Conservation (phyloP, 2,888 invertebrate species). For the Muschampia plurimacula region DNA sequence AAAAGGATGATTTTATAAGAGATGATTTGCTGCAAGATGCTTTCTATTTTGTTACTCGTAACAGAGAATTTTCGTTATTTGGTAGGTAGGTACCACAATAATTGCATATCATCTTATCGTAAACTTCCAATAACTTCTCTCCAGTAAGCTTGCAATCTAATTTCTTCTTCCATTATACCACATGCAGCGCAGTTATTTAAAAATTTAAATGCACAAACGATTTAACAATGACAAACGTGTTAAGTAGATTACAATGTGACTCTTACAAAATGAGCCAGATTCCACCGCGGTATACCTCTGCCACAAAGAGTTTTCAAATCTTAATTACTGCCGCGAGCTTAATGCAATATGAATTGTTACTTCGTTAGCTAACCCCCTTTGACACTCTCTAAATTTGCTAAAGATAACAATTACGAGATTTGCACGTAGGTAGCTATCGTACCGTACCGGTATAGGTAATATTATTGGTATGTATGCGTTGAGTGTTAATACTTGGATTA, state of each 20-base stretch:
- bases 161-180: too few relatives aligned
- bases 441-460: background rate
- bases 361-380: constrained; percentile 49
- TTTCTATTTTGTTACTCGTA: too few relatives aligned
- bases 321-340: constrained; percentile 78
- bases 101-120: too few relatives aligned
- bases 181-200: background rate
- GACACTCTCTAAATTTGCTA: constrained; percentile 40
- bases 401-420: constrained; percentile 26
- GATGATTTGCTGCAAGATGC: too few relatives aligned
- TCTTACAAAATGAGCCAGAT: constrained; percentile 32
- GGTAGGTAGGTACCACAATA: too few relatives aligned
- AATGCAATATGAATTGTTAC: constrained; percentile 67
- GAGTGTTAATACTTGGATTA: background rate
- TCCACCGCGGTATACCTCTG: constrained; percentile 49
- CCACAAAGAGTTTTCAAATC: constrained; percentile 75
- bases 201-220: background rate
- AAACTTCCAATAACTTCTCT: too few relatives aligned
- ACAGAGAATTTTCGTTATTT: too few relatives aligned
- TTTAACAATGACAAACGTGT: constrained; percentile 7
- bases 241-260: constrained; percentile 26
- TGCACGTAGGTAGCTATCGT: constrained; percentile 8
- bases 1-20: too few relatives aligned
- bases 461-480: background rate
- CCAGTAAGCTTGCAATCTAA: too few relatives aligned